These are phyloP conservation scores for Penelope pileata DNA, from an alignment of 2,113 vertebrate species.

Conservation along the genomic window DNA sequence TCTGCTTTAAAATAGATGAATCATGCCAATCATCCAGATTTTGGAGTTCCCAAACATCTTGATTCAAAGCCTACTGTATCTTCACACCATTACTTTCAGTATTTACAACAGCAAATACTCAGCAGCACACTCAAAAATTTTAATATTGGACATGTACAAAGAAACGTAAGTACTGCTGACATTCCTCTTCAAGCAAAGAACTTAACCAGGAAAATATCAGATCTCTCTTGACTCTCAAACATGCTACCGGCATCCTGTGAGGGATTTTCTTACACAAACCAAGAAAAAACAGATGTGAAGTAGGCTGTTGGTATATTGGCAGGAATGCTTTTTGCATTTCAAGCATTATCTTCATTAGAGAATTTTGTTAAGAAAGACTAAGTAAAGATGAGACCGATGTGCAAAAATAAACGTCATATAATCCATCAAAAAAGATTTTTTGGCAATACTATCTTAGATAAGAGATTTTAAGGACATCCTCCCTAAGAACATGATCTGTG, in stretches of 20 bases:
- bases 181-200: background rate
- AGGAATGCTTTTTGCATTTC: background rate
- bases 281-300: background rate
- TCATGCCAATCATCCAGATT: background rate
- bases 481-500: background rate
- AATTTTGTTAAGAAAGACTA: background rate
- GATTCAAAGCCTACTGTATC: background rate
- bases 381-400: background rate
- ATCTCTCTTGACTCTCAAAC: background rate
- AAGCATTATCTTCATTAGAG: background rate
- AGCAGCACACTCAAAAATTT: background rate
- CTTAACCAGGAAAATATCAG: background rate
- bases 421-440: background rate
- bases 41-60: background rate
- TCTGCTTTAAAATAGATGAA: background rate
- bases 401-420: background rate
- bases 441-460: background rate
- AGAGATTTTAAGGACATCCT: background rate
- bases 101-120: background rate
- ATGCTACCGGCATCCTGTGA: background rate
- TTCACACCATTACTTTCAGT: background rate
- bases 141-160: background rate
- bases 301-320: background rate
- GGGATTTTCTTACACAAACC: background rate
- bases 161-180: background rate